Conservation (phyloP, 2,888 invertebrate species). For the Nomada hirtipes region DNA sequence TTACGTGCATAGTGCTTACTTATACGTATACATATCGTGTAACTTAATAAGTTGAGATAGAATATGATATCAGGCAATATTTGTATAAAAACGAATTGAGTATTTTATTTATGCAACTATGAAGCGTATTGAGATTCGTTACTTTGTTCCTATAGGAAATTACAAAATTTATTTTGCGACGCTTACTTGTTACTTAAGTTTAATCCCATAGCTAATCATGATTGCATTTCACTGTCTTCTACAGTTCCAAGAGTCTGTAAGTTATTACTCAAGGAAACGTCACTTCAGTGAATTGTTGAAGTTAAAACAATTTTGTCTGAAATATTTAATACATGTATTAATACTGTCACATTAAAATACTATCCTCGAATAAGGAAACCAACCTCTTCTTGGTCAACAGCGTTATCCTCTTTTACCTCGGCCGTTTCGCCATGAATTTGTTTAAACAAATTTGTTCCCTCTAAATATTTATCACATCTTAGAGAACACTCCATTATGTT, state of each 20-base stretch:
- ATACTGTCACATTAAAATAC: background rate
- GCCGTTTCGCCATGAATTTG: conserved; percentile 11
- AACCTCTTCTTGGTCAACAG: conserved; percentile 43
- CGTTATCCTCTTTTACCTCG: background rate
- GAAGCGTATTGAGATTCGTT: background rate
- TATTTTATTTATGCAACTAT: too few relatives aligned
- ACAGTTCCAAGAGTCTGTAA: background rate
- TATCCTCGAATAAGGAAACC: background rate
- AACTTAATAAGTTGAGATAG: too few relatives aligned
- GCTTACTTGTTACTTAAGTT: background rate
- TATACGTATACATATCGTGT: too few relatives aligned
- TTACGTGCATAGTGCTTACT: too few relatives aligned
- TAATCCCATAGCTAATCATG: conserved; percentile 29
- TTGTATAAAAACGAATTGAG: too few relatives aligned
- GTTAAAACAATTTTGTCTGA: background rate
- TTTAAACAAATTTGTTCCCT: conserved; percentile 10
- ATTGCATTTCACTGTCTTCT: background rate
- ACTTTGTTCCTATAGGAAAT: too few relatives aligned
- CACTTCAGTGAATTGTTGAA: background rate
- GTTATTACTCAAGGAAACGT: too few relatives aligned
- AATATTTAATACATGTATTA: background rate
- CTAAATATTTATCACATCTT: conserved; percentile 17
- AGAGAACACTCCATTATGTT: conserved; percentile 51
- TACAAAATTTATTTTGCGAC: background rate
- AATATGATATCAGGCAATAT: too few relatives aligned